A percentile compares a stretch with the other conserved stretches of the same genome.
Evolutionary conservation across 1,140 invertebrate species (phyloP).

Genomic region (Drosophila nikananu): DNA sequence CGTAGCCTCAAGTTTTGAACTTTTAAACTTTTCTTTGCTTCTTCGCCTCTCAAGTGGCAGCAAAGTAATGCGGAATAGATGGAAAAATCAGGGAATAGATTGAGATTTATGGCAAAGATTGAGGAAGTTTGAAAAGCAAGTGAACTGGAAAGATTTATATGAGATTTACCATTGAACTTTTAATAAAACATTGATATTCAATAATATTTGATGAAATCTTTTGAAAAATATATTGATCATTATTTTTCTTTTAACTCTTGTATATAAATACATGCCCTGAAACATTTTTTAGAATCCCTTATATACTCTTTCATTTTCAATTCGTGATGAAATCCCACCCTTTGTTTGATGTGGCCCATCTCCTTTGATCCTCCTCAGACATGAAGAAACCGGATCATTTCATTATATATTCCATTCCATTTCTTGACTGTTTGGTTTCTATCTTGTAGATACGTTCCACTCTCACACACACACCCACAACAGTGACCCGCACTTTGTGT

Average conservation of each 20-base stretch:
- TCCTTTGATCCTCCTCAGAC: conserved; percentile 47
- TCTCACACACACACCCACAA: conserved; percentile 10
- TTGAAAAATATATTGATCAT: not conserved
- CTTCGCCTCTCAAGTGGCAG: conserved; percentile 20
- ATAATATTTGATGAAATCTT: not conserved
- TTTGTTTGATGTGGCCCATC: conserved; percentile 34
- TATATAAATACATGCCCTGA: too few species aligned
- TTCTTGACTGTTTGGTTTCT: conserved; percentile 43
- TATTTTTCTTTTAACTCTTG: too few species aligned
- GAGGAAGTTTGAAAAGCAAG: not conserved
- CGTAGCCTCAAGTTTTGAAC: conserved; percentile 59
- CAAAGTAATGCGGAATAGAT: conserved; percentile 18
- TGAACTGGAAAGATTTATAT: not conserved
- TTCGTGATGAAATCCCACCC: conserved; percentile 61
- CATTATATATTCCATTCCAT: conserved; percentile 27
- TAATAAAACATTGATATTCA: not conserved
- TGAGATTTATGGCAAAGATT: conserved; percentile 22
- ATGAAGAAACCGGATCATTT: conserved; percentile 49
- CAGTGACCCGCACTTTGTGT: conserved; percentile 26
- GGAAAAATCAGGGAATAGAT: conserved; percentile 20
- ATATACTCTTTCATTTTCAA: conserved; percentile 36
- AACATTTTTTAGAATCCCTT: too few species aligned
- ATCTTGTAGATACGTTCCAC: conserved; percentile 52
- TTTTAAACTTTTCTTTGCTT: conserved; percentile 64
- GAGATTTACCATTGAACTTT: not conserved